These are phyloP conservation scores for Pristionchus mayeri DNA, from an alignment of 2,888 invertebrate genomes.

Conservation along the genomic window DNA sequence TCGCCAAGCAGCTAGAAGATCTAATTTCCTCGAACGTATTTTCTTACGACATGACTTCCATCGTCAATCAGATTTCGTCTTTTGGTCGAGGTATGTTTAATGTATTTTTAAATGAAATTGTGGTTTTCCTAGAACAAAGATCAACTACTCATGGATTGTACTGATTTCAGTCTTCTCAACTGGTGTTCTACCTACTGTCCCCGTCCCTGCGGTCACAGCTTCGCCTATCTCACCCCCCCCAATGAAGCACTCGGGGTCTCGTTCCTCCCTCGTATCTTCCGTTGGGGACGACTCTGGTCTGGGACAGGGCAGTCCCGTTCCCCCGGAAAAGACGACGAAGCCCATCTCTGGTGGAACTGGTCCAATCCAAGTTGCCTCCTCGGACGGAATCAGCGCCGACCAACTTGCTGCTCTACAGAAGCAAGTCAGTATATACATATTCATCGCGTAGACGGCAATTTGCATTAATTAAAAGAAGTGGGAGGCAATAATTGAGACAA, in stretches of 20 bases:
- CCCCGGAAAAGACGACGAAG: slow-evolving; percentile 19
- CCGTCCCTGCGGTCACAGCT: background rate
- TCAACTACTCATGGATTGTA: background rate
- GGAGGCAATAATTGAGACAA: background rate
- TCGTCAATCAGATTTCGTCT: slow-evolving; percentile 30
- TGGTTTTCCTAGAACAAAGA: background rate
- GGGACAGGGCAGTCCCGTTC: slow-evolving; percentile 47
- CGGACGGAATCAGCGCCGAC: slow-evolving; percentile 68
- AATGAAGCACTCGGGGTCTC: slow-evolving; percentile 48
- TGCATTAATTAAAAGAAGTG: too few species aligned
- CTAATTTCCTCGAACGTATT: slow-evolving; percentile 35
- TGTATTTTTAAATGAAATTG: background rate
- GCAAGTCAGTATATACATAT: slow-evolving; percentile 52
- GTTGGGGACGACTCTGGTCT: slow-evolving; percentile 49
- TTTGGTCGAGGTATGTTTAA: slow-evolving; percentile 49
- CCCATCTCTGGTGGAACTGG: background rate
- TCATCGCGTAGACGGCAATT: background rate
- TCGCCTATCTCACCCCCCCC: slow-evolving; percentile 37
- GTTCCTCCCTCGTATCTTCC: slow-evolving; percentile 47
- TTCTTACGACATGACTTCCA: slow-evolving; percentile 48
- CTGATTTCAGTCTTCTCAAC: slow-evolving; percentile 40
- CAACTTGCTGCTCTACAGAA: slow-evolving; percentile 72
- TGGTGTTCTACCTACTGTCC: slow-evolving; percentile 32
- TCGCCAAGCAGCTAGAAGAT: slow-evolving; percentile 32
- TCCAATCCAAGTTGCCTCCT: slow-evolving; percentile 40